Percentiles rank a stretch among this genome's conserved stretches.
Conservation (phyloP, 2,797 vertebrate genomes). For the Echiichthys vipera region DNA sequence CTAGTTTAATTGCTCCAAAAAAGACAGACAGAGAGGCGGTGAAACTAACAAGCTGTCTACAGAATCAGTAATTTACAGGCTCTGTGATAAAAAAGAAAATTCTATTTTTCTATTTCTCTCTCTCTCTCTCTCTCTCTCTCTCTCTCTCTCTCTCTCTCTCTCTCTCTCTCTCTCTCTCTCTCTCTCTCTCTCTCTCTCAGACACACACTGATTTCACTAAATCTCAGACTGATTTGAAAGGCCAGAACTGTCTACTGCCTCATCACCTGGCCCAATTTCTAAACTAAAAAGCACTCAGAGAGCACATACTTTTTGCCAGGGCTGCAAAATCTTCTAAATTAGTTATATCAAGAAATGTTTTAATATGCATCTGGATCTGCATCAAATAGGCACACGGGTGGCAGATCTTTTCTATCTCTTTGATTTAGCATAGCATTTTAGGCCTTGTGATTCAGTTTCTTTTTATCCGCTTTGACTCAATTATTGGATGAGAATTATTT, state of each 20-base stretch:
- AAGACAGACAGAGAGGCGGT: slow-evolving; percentile 73
- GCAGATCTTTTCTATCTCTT: neutral
- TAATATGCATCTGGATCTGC: slow-evolving; percentile 17
- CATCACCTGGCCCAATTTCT: slow-evolving; percentile 43
- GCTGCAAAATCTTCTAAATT: neutral
- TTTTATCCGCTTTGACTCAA: too few relatives aligned
- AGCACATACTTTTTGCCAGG: slow-evolving; percentile 4
- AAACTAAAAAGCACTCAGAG: slow-evolving; percentile 30
- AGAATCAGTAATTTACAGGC: slow-evolving; percentile 79
- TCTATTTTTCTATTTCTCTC: slow-evolving; percentile 51
- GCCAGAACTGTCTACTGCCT: slow-evolving; percentile 28
- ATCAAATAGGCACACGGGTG: slow-evolving; percentile 5
- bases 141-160: neutral
- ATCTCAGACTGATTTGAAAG: slow-evolving; percentile 56
- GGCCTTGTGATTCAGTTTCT: too few relatives aligned
- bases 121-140: neutral
- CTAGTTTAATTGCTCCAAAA: slow-evolving; percentile 83
- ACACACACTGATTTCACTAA: slow-evolving; percentile 53
- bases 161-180: neutral
- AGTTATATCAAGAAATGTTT: slow-evolving; percentile 28
- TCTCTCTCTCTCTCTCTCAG: slow-evolving; percentile 23
- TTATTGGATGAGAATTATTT: too few relatives aligned
- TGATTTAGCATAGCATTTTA: neutral
- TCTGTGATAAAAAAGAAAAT: slow-evolving; percentile 73
- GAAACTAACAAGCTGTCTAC: slow-evolving; percentile 85